Base-by-base conservation (phyloP, 2,113 vertebrate genomes). In the Eulemur macaco region DNA sequence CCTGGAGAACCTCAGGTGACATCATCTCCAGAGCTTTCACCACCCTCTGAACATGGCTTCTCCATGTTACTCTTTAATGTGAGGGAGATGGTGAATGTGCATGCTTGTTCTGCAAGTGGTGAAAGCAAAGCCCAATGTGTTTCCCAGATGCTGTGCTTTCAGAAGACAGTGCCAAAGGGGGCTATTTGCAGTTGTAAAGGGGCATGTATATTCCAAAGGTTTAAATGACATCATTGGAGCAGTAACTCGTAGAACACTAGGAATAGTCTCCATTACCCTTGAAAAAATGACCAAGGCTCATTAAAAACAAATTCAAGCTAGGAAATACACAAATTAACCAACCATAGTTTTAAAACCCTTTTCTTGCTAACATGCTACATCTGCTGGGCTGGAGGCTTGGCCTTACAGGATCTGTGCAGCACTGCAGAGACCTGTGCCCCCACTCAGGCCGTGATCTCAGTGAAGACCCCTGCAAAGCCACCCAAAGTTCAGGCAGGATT, bases 291-390 rank as follows among this genome's bases (percentile, higher is more conserved):
- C 86, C 25, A 42, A 56, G 10, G 66, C 54, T 95, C 74, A 80
- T 82, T 74, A 90, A 94, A 89, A 89, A 47, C 74, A 94, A 95
- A 92, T 81, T 42, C 60, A 92, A 74, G 50, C 39, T 76, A 71
- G 27, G 71, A 69, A 81, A 83, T 42, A 52, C 9, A 80, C 50
- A 81, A 68, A 94, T 73, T 58, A 76, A 42, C 31, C 56, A 47
- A 64, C 14, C 31, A 17, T 17, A 2, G n/a, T 66, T 81, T n/a
- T 20, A 3, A 47, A 73, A 64, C 6, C n/a, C 8, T 6, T 82
- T n/a, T 66, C 45, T 34, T 31, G 58, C 66, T 69, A 56, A 71
- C 11, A 8, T 39, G 23, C 50, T 45, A 54, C 6, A 34, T 45
- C 54, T 86, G 39, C 50, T 31, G 29, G 27, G 34, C 47, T 7